Base-by-base conservation (phyloP, 2,888 invertebrate genomes). In the Criorhina ranunculi region DNA sequence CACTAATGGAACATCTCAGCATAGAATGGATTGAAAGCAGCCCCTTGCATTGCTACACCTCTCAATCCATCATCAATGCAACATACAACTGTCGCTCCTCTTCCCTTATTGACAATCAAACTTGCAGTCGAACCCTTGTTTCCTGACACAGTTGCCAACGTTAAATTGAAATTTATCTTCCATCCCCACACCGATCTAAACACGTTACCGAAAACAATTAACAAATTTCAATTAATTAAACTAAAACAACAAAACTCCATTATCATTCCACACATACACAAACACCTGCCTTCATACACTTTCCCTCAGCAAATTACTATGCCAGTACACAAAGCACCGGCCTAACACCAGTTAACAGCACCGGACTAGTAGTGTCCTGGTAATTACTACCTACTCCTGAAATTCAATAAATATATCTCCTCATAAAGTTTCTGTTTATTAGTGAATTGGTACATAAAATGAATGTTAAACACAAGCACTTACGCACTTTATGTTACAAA, bases 191-290 rank as follows among this genome's bases (percentile, higher is more conserved):
- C 17, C 46, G 19, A 11, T 46, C 46, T 19, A 9, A 35, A 40
- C 46, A 62, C 35, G 37, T 72, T 72, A 4, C 69, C 62, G 51
- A 66, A 81, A 82, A 66, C 78, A 82, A 83, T 83, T 67, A 83
- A 78, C 72, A 62, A 78, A 77, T 49, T 78, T 82, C 73, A 73
- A 83, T 83, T 73, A 73, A 83, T 78, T 83, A 78, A 67, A 67
- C 66, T 78, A 57, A 67, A 78, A 83, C 82, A 78, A 72, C 72
- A 60, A 42, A 73, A 55, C n/a, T 31, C 44, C 46, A 75, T 69
- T 37, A 33, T 5, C 33, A 8, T 3, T 8, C 37, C 55, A 29
- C 40, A 7, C 17, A 12, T 42, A 37, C 17, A 46, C 46, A 24
- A 15, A 24, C 11, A n/a, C 12, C 29, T 8, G 1, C 5, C 9